Conservation (phyloP, 1,140 invertebrate species). For the Megathymus violae region DNA sequence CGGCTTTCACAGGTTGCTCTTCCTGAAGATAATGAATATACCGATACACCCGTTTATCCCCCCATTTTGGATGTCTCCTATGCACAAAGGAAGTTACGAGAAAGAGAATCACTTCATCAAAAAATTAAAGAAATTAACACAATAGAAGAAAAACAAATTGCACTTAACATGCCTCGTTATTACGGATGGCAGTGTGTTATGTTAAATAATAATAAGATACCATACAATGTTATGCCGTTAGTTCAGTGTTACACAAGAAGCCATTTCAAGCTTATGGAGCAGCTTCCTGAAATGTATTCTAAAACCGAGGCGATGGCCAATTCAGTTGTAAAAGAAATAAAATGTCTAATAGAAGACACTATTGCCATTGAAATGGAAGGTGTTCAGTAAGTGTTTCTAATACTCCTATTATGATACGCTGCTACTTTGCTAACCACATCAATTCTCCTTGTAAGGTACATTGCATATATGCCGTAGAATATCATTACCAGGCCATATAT, state of each 20-base stretch:
- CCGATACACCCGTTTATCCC: constrained; percentile 85
- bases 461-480: too few relatives aligned
- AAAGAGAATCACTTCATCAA: constrained; percentile 80
- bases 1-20: constrained; percentile 53
- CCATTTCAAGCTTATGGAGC: constrained; percentile 80
- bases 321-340: constrained; percentile 78
- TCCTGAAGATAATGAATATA: constrained; percentile 67
- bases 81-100: constrained; percentile 67
- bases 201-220: constrained; percentile 85
- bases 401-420: not conserved
- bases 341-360: constrained; percentile 85
- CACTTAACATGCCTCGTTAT: constrained; percentile 91
- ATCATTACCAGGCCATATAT: too few relatives aligned
- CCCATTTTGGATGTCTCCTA: constrained; percentile 84
- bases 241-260: constrained; percentile 90
- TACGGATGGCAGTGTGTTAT: constrained; percentile 89
- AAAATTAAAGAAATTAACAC: constrained; percentile 87
- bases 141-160: constrained; percentile 92
- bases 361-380: constrained; percentile 84
- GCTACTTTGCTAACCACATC: constrained; percentile 11
- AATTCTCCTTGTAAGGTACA: too few relatives aligned
- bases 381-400: constrained; percentile 80
- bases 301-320: constrained; percentile 75
- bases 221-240: constrained; percentile 87
- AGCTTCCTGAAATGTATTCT: constrained; percentile 84